Evolutionary conservation across 2,888 invertebrate species (phyloP).

Genomic region (Megalurothrips usitatus): DNA sequence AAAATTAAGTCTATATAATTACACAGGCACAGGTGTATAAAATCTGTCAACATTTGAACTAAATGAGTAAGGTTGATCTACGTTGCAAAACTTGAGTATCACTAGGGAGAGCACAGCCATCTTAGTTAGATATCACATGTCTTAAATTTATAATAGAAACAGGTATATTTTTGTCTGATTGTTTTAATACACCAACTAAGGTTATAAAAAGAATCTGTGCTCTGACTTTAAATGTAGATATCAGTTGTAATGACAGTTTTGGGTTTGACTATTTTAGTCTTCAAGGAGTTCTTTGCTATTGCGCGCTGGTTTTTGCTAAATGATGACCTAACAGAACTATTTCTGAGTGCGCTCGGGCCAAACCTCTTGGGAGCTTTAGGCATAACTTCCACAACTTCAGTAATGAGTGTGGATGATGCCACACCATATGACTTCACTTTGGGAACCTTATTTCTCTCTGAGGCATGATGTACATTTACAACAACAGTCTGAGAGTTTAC

Average conservation of each 20-base stretch:
- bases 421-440: background rate
- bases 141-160: background rate
- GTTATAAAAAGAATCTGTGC: too few species aligned
- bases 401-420: background rate
- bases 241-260: slow-evolving; percentile 42
- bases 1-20: too few species aligned
- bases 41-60: too few species aligned
- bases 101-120: slow-evolving; percentile 8
- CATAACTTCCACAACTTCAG: background rate
- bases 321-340: background rate
- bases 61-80: too few species aligned
- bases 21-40: too few species aligned
- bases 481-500: background rate
- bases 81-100: background rate
- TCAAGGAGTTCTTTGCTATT: background rate
- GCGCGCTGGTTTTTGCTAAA: background rate
- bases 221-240: background rate
- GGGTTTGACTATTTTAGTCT: slow-evolving; percentile 45
- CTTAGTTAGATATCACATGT: background rate
- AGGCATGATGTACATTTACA: background rate
- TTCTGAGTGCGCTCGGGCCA: background rate
- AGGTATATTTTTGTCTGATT: too few species aligned
- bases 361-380: background rate
- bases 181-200: too few species aligned
- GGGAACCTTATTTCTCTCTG: background rate